Conservation (phyloP, 2,888 invertebrate species). For the Rhodophaea formosa region DNA sequence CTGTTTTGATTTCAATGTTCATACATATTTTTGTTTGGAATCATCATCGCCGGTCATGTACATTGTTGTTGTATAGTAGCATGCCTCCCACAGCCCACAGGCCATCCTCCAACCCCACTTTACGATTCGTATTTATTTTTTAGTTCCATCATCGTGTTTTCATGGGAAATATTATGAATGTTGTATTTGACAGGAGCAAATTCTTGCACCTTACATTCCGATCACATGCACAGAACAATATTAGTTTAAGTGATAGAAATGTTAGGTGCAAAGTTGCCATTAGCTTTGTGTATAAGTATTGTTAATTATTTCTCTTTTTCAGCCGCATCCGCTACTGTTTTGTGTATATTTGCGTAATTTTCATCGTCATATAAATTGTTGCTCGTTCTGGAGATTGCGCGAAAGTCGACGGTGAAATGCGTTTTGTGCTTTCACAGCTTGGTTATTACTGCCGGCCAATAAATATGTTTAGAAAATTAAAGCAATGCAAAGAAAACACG, state of each 20-base stretch:
- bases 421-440: no score
- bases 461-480: no score
- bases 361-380: conserved; percentile 46
- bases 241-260: conserved; percentile 31
- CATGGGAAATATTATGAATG: conserved; percentile 46
- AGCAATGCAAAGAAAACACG: no score
- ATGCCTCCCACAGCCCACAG: conserved; percentile 78
- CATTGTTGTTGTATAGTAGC: conserved; percentile 69
- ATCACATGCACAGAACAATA: conserved; percentile 42
- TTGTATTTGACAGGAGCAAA: conserved; percentile 48
- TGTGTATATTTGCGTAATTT: conserved; percentile 69
- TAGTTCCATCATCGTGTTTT: conserved; percentile 63
- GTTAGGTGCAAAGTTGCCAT: conserved; percentile 46
- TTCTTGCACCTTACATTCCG: conserved; percentile 64
- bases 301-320: conserved; percentile 66
- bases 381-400: no score
- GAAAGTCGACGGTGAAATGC: no score
- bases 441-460: no score
- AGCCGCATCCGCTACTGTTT: conserved; percentile 69
- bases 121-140: conserved; percentile 65
- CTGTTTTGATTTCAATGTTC: conserved; percentile 67
- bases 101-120: conserved; percentile 83
- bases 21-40: conserved; percentile 58
- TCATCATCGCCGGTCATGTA: conserved; percentile 64
- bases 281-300: conserved; percentile 53